A percentile compares a stretch with the other conserved stretches of the same genome.
These are phyloP conservation scores for Ips typographus DNA, from an alignment of 1,140 invertebrate genomes.

Conservation along the genomic window DNA sequence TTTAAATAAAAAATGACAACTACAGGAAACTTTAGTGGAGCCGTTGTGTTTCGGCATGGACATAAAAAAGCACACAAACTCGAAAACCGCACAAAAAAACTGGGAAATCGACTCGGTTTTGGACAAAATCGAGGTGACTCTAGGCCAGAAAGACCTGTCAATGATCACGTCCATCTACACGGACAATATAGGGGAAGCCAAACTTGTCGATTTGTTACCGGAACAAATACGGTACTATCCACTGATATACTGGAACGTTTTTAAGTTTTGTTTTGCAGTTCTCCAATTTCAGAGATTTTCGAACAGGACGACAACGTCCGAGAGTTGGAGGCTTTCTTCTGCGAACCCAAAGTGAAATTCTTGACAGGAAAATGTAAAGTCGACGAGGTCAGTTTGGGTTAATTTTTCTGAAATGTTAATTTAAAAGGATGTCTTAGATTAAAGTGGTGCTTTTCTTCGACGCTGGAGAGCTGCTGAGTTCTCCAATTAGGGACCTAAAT, in stretches of 20 bases:
- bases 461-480: slow-evolving; percentile 73
- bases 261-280: slow-evolving; percentile 13
- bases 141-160: slow-evolving; percentile 72
- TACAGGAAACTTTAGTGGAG: slow-evolving; percentile 73
- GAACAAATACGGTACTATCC: slow-evolving; percentile 30
- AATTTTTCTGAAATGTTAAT: background rate
- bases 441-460: slow-evolving; percentile 72
- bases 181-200: slow-evolving; percentile 57
- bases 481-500: slow-evolving; percentile 71
- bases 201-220: slow-evolving; percentile 51
- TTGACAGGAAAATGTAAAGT: slow-evolving; percentile 61
- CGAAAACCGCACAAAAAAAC: slow-evolving; percentile 53
- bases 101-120: slow-evolving; percentile 69
- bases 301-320: slow-evolving; percentile 64
- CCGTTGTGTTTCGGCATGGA: slow-evolving; percentile 72
- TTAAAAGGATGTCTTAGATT: slow-evolving; percentile 50
- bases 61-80: slow-evolving; percentile 64
- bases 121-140: slow-evolving; percentile 66
- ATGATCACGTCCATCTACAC: slow-evolving; percentile 69
- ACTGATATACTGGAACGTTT: too few species aligned
- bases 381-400: slow-evolving; percentile 53
- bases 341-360: slow-evolving; percentile 64
- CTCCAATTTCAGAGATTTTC: slow-evolving; percentile 28
- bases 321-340: slow-evolving; percentile 74
- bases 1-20: background rate